These are phyloP conservation scores for Notolepis coatsorum DNA, from an alignment of 2,797 vertebrate genomes.

Conservation along the genomic window DNA sequence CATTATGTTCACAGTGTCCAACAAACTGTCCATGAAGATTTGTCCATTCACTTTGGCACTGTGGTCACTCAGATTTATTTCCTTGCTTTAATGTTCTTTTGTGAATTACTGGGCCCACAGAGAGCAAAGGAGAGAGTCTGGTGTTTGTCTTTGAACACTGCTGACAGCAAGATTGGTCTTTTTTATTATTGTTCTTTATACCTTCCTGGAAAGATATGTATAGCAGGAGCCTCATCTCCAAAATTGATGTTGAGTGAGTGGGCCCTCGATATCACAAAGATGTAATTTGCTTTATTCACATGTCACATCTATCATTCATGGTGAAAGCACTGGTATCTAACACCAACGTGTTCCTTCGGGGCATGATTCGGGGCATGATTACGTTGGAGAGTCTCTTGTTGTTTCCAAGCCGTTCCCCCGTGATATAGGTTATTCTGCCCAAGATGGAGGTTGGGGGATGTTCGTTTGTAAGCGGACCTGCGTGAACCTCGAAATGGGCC, in stretches of 20 bases:
- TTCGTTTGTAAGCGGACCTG: not conserved
- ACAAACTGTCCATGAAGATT: slow-evolving; percentile 12
- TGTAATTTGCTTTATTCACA: not conserved
- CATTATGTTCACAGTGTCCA: not conserved
- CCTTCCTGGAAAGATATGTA: not conserved
- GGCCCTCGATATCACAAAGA: slow-evolving; percentile 3
- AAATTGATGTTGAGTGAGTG: not conserved
- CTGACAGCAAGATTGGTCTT: slow-evolving; percentile 18
- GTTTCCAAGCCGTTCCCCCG: not conserved
- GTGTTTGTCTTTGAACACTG: slow-evolving; percentile 41
- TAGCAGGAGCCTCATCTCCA: slow-evolving; percentile 1
- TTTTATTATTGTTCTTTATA: slow-evolving; percentile 21
- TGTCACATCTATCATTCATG: slow-evolving; percentile 10
- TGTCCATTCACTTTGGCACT: not conserved
- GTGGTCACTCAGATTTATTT: slow-evolving; percentile 12
- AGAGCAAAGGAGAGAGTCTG: not conserved
- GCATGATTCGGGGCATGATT: not conserved
- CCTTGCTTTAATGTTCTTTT: slow-evolving; percentile 4
- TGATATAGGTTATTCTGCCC: not conserved
- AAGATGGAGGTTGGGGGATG: slow-evolving; percentile 7
- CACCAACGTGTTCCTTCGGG: not conserved
- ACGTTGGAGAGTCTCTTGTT: not conserved
- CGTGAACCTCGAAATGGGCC: slow-evolving; percentile 16
- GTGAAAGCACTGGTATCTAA: slow-evolving; percentile 8
- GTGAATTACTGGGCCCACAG: slow-evolving; percentile 24